Conservation (phyloP, 2,113 vertebrate species). For the Cettia cetti region DNA sequence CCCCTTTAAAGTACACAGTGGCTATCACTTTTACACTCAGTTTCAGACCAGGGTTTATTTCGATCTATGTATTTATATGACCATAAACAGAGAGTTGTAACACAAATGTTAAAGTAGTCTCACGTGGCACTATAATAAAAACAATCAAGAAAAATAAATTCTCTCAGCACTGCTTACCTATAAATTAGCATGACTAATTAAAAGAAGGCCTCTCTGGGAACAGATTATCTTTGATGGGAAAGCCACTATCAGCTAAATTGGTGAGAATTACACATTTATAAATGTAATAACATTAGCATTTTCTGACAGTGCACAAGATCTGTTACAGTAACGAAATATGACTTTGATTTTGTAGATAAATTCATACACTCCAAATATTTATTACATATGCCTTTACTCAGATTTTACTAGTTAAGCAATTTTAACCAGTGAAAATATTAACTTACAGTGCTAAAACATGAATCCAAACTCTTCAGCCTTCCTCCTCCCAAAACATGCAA, state of each 20-base stretch:
- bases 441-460: neutral
- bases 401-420: neutral
- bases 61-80: neutral
- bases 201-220: neutral
- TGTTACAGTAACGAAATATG: neutral
- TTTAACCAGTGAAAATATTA: neutral
- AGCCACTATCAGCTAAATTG: neutral
- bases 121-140: neutral
- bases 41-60: neutral
- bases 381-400: neutral
- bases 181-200: constrained; percentile 21
- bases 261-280: neutral
- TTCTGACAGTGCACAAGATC: neutral
- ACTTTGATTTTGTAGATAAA: neutral
- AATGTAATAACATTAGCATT: neutral
- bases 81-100: neutral
- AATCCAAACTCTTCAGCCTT: neutral
- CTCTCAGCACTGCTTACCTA: neutral
- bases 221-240: neutral
- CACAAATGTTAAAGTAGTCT: neutral
- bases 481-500: neutral
- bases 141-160: neutral
- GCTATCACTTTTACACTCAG: neutral
- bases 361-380: neutral
- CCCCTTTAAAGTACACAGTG: neutral